phyloP scores from a whole-genome alignment of 2,113 vertebrate genomes.

The Willisornis vidua region DNA sequence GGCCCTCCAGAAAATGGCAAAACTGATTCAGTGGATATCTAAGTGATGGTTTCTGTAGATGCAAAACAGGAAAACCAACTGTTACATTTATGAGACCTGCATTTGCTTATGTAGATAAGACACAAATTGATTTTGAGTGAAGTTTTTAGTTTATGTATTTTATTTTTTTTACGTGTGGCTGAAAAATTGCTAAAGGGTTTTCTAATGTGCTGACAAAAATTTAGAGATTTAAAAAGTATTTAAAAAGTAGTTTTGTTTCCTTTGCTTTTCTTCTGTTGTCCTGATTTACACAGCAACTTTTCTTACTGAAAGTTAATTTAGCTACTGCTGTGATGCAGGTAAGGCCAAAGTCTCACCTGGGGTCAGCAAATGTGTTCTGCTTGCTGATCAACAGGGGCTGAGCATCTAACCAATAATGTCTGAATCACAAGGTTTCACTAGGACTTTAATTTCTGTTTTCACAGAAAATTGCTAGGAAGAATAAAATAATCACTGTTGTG shows the following conservation, averaged over 20 bases:
- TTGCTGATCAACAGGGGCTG: neutral
- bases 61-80: neutral
- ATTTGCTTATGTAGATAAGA: neutral
- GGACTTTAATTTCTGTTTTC: constrained; percentile 4
- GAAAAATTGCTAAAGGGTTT: neutral
- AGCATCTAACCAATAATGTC: neutral
- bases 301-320: neutral
- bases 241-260: neutral
- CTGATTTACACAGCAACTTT: neutral
- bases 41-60: neutral
- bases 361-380: neutral
- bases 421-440: neutral
- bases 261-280: neutral
- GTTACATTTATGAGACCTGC: neutral
- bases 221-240: no score
- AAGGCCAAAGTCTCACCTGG: neutral
- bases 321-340: neutral
- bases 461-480: neutral
- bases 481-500: neutral
- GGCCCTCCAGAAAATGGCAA: neutral
- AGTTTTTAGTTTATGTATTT: neutral
- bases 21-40: neutral
- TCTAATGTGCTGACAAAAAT: neutral
- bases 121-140: neutral
- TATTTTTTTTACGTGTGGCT: neutral